These are phyloP conservation scores for Meliscaeva auricollis DNA, from an alignment of 2,888 invertebrate species.

Conservation along the genomic window DNA sequence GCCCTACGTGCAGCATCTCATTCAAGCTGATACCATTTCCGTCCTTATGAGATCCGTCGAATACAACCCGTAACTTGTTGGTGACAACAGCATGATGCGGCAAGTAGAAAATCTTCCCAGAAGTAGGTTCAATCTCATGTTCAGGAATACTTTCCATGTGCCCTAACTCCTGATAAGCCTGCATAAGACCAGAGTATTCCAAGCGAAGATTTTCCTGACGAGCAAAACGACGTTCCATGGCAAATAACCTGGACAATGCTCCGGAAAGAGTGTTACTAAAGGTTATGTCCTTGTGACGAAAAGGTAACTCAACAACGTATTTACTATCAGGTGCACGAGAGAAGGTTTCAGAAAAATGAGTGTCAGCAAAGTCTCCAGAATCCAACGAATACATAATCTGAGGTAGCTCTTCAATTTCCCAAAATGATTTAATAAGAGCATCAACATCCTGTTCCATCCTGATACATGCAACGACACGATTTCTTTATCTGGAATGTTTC, in stretches of 20 bases:
- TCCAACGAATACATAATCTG: neutral
- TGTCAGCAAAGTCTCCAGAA: neutral
- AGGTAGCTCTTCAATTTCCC: conserved; percentile 3
- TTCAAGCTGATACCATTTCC: neutral
- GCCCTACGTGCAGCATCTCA: neutral
- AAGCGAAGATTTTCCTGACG: neutral
- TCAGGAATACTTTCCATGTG: conserved; percentile 17
- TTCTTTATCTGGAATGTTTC: neutral
- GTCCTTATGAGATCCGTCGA: neutral
- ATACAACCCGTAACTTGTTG: neutral
- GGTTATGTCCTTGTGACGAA: neutral
- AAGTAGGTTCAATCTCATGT: neutral
- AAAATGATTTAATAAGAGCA: conserved; percentile 10
- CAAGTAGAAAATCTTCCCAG: conserved; percentile 28
- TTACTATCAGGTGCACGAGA: neutral
- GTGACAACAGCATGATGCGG: conserved; percentile 25
- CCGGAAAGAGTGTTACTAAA: conserved; percentile 12
- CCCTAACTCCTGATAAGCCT: conserved; percentile 4
- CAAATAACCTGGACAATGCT: conserved; percentile 1
- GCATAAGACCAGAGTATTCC: conserved; percentile 9
- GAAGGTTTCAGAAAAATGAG: neutral
- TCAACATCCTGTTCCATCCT: neutral
- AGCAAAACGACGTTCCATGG: conserved; percentile 6
- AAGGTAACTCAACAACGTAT: neutral
- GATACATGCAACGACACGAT: neutral